These are phyloP conservation scores for Geodia barretti DNA, from an alignment of 37 sponge, comb jelly and placozoan species.

Conservation along the genomic window DNA sequence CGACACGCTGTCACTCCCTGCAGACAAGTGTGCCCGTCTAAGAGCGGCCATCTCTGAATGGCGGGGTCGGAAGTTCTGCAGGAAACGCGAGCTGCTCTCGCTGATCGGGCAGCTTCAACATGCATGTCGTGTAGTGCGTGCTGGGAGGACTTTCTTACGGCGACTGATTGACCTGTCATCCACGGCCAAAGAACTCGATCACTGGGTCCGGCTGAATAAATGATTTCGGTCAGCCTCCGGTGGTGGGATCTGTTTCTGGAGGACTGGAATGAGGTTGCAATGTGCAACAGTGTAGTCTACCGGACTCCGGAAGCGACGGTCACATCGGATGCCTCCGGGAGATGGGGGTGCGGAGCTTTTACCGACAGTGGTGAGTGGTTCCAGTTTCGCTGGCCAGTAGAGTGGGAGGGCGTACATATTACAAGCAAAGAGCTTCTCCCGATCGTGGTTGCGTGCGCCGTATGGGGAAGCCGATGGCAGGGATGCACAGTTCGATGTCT, in stretches of 20 bases:
- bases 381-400: constrained; percentile 13
- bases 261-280: constrained; percentile 33
- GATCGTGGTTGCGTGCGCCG: constrained; percentile 30
- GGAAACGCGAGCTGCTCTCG: constrained; percentile 2
- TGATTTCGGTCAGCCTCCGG: constrained; percentile 22
- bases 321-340: constrained; percentile 48
- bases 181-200: constrained; percentile 2
- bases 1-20: neutral
- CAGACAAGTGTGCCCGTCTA: neutral
- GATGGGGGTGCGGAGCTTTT: constrained; percentile 52
- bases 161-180: constrained; percentile 7
- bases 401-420: constrained; percentile 8
- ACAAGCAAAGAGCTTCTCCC: constrained; percentile 48
- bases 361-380: constrained; percentile 33
- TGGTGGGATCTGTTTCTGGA: constrained; percentile 38
- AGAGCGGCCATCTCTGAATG: neutral
- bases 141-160: constrained; percentile 5
- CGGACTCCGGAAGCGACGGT: constrained; percentile 1
- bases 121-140: constrained; percentile 7
- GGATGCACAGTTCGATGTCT: constrained; percentile 5
- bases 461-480: constrained; percentile 21
- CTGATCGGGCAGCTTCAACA: constrained; percentile 7
- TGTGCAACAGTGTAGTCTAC: neutral
- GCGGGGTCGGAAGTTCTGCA: neutral
- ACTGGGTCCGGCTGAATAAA: constrained; percentile 16